Conservation (phyloP, 2,888 invertebrate species). For the Netelia inedita region DNA sequence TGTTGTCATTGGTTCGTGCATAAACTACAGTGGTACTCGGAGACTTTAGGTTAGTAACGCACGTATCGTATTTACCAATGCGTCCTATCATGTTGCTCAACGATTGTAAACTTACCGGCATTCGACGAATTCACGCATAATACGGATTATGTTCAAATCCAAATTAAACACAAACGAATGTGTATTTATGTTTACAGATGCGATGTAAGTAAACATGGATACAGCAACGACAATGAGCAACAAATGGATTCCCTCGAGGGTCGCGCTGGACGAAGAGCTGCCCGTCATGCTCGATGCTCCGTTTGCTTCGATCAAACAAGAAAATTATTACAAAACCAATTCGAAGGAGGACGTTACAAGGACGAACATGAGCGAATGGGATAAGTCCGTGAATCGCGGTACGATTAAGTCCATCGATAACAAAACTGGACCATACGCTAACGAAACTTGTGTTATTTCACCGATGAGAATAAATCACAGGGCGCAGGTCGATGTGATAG, state of each 20-base stretch:
- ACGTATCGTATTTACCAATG: background rate
- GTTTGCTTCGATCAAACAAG: conserved; percentile 35
- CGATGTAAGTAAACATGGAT: conserved; percentile 15
- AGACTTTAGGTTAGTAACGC: conserved; percentile 30
- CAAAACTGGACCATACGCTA: background rate
- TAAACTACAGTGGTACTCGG: background rate
- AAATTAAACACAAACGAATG: background rate
- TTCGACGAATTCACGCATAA: background rate
- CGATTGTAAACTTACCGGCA: background rate
- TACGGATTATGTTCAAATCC: background rate
- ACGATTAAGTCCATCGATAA: background rate
- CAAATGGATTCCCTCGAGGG: conserved; percentile 46
- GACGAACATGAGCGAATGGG: background rate
- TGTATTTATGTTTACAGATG: background rate
- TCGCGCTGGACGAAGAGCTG: conserved; percentile 6
- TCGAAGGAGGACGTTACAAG: background rate
- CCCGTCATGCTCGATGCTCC: conserved; percentile 22
- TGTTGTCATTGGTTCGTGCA: background rate
- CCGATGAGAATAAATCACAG: conserved; percentile 65
- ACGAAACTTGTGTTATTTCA: background rate
- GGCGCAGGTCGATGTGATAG: conserved; percentile 78
- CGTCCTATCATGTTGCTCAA: background rate
- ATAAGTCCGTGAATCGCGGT: background rate
- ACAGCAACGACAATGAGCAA: conserved; percentile 11
- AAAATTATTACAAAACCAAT: conserved; percentile 2